Evolutionary conservation across 2,113 vertebrate genomes (phyloP).

Genomic region (Delphinapterus leucas): DNA sequence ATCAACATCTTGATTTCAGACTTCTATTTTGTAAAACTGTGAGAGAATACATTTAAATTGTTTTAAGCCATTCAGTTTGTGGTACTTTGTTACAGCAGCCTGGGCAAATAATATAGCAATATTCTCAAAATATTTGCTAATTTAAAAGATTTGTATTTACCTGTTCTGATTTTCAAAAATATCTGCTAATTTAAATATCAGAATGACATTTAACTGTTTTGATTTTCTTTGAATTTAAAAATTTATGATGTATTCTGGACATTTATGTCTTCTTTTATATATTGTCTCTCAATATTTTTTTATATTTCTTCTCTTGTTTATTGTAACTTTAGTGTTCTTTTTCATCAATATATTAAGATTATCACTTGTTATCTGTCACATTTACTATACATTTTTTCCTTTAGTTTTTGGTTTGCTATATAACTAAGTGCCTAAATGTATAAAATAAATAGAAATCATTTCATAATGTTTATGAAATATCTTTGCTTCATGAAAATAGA

Average conservation of each 20-base stretch:
- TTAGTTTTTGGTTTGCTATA: not conserved
- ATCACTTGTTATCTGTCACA: not conserved
- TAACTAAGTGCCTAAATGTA: not conserved
- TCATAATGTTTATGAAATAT: not conserved
- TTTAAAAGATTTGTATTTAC: not conserved
- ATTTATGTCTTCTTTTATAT: not conserved
- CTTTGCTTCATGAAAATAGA: not conserved
- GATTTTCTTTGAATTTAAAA: not conserved
- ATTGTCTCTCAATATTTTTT: not conserved
- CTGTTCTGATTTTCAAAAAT: constrained; percentile 29
- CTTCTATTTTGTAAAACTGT: not conserved
- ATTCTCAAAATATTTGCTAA: not conserved
- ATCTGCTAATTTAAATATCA: not conserved
- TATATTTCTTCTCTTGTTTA: not conserved
- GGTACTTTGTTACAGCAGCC: not conserved
- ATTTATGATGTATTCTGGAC: not conserved
- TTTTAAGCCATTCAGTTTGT: not conserved
- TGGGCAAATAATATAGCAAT: not conserved
- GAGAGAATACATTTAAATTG: not conserved
- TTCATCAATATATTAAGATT: not conserved
- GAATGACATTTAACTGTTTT: not conserved
- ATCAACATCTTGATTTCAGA: not conserved
- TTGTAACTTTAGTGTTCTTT: not conserved
- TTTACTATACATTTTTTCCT: not conserved
- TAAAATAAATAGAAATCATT: not conserved